Conservation (phyloP, 64 coral and sea anemone genomes). For the Stichodactyla mertensii region DNA sequence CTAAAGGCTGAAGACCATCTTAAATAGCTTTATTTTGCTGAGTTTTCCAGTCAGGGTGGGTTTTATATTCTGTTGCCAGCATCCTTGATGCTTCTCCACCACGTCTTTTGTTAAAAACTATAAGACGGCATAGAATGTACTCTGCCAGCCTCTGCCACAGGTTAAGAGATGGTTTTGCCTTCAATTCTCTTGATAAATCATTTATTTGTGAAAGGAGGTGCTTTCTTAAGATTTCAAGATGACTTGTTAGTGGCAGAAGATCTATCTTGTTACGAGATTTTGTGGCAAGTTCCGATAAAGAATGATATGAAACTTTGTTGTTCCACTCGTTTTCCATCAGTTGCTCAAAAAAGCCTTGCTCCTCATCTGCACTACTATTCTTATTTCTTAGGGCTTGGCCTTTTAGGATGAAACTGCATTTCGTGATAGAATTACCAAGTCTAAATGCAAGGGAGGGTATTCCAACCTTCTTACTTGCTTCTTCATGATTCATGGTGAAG, state of each 20-base stretch:
- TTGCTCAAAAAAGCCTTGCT: not conserved
- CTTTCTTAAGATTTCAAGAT: slow-evolving; percentile 7
- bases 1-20: not conserved
- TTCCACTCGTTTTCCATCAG: slow-evolving; percentile 15
- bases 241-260: not conserved
- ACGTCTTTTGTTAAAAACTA: slow-evolving; percentile 52
- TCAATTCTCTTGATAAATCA: not conserved
- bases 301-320: slow-evolving; percentile 4
- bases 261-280: not conserved
- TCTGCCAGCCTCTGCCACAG: slow-evolving; percentile 28
- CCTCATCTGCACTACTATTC: not conserved
- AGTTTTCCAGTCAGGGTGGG: not conserved
- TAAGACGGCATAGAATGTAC: slow-evolving; percentile 37
- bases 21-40: not conserved
- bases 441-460: not conserved
- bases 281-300: not conserved
- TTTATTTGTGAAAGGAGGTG: slow-evolving; percentile 21
- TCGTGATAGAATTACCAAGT: not conserved
- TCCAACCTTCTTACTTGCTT: slow-evolving; percentile 25
- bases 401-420: slow-evolving; percentile 2
- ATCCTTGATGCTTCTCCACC: slow-evolving; percentile 47
- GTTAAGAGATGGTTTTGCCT: not conserved
- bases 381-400: slow-evolving; percentile 1
- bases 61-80: not conserved
- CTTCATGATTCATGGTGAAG: slow-evolving; percentile 40